Conservation (phyloP, 1,140 invertebrate genomes). For the Neodiprion pinetum region DNA sequence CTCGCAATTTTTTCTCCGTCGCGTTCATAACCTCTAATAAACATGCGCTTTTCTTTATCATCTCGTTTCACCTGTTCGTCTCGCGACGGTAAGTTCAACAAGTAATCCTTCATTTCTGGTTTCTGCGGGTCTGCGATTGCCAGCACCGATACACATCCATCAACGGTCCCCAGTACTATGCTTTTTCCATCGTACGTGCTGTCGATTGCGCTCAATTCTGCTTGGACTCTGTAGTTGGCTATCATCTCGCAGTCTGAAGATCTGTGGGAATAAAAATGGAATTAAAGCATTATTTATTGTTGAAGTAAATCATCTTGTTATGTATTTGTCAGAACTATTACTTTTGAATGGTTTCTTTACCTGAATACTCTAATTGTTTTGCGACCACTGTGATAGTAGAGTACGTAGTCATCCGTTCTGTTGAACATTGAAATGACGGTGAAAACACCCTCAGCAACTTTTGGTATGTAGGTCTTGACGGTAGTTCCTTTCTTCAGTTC, state of each 20-base stretch:
- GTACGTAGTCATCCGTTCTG: conserved; percentile 91
- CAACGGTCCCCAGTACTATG: conserved; percentile 88
- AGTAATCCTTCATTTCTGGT: conserved; percentile 69
- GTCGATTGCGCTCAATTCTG: conserved; percentile 87
- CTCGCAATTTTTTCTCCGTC: background rate
- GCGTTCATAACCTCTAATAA: background rate
- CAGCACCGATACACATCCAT: conserved; percentile 92
- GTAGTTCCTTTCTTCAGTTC: conserved; percentile 85
- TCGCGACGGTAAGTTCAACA: conserved; percentile 73
- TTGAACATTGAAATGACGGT: conserved; percentile 95
- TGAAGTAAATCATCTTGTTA: background rate
- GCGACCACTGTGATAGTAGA: conserved; percentile 95
- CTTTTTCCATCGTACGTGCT: conserved; percentile 82
- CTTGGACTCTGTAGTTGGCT: conserved; percentile 91
- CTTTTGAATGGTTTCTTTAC: conserved; percentile 52
- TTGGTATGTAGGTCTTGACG: conserved; percentile 86
- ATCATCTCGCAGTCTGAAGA: conserved; percentile 87
- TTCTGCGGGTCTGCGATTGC: conserved; percentile 83
- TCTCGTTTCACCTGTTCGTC: conserved; percentile 67
- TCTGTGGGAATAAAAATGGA: conserved; percentile 54
- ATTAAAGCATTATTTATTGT: background rate
- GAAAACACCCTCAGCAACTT: conserved; percentile 96
- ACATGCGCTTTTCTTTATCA: background rate
- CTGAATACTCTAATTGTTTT: conserved; percentile 92
- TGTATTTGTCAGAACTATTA: background rate